These are phyloP conservation scores for Saturnia pavonia DNA, from an alignment of 2,888 invertebrate genomes.

Conservation along the genomic window DNA sequence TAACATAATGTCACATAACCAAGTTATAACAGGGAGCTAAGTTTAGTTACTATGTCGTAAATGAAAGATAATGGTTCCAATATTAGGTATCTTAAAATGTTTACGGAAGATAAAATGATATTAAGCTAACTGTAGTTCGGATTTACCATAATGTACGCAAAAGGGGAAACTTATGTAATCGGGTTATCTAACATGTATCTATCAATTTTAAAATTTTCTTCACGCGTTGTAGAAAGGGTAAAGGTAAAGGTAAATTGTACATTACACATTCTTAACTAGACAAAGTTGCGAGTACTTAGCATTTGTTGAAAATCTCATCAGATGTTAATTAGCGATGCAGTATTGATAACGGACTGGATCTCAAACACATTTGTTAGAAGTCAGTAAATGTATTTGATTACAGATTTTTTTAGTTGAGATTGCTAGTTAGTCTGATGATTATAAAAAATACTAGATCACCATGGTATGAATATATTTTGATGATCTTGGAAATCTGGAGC, in stretches of 20 bases:
- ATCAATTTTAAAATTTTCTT: too few relatives aligned
- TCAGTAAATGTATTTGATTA: too few relatives aligned
- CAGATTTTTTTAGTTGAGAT: too few relatives aligned
- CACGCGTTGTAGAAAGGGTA: too few relatives aligned
- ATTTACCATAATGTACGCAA: not conserved
- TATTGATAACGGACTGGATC: too few relatives aligned
- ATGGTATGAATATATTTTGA: too few relatives aligned
- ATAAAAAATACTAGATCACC: not conserved
- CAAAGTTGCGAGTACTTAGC: not conserved
- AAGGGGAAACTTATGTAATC: too few relatives aligned
- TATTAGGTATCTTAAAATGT: conserved; percentile 22
- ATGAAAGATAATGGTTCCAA: not conserved
- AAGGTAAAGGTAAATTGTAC: too few relatives aligned
- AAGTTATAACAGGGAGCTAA: not conserved
- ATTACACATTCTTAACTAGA: not conserved
- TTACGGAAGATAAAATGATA: not conserved
- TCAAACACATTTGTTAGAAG: too few relatives aligned
- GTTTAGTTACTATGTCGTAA: conserved; percentile 4
- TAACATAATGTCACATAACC: conserved; percentile 11
- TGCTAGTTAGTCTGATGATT: not conserved
- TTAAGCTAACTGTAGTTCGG: not conserved
- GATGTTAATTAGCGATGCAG: too few relatives aligned
- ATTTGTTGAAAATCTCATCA: too few relatives aligned
- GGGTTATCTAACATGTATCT: too few relatives aligned
- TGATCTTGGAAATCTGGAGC: not conserved